A percentile compares a stretch with the other conserved stretches of the same genome.
phyloP scores from a whole-genome alignment of 2,113 vertebrate genomes.

The human region DNA sequence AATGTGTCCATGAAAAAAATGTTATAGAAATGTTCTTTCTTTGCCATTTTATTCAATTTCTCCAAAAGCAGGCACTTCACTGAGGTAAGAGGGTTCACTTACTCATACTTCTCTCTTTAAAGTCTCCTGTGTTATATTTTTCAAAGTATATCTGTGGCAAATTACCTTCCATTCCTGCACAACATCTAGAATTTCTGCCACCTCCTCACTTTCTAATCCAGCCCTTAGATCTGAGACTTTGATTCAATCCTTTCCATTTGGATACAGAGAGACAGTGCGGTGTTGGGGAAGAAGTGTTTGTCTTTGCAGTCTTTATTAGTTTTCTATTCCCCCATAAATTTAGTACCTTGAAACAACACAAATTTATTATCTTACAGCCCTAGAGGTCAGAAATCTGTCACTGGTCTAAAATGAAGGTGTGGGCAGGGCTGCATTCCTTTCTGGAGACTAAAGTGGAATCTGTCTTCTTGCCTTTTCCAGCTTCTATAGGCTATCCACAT shows the following conservation, averaged over 20 bases:
- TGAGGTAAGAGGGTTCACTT: neutral
- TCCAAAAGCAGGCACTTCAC: neutral
- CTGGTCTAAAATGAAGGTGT: neutral
- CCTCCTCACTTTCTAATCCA: neutral
- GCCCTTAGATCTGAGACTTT: neutral
- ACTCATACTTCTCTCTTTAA: neutral
- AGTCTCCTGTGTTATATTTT: neutral
- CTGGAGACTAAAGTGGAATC: neutral
- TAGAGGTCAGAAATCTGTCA: neutral
- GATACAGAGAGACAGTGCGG: neutral
- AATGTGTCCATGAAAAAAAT: constrained; percentile 27
- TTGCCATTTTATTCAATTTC: constrained; percentile 24
- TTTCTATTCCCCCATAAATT: neutral
- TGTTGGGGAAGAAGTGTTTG: neutral
- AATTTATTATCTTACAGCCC: neutral
- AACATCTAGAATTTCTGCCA: neutral
- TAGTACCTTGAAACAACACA: neutral
- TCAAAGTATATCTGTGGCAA: neutral
- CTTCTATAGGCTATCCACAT: neutral
- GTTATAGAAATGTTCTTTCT: neutral
- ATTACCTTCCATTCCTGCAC: neutral
- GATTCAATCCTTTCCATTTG: neutral
- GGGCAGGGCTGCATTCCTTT: neutral
- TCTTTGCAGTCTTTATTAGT: neutral
- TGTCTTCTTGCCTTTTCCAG: neutral